Conservation (phyloP, 1,140 invertebrate genomes). For the Araneus ventricosus region DNA sequence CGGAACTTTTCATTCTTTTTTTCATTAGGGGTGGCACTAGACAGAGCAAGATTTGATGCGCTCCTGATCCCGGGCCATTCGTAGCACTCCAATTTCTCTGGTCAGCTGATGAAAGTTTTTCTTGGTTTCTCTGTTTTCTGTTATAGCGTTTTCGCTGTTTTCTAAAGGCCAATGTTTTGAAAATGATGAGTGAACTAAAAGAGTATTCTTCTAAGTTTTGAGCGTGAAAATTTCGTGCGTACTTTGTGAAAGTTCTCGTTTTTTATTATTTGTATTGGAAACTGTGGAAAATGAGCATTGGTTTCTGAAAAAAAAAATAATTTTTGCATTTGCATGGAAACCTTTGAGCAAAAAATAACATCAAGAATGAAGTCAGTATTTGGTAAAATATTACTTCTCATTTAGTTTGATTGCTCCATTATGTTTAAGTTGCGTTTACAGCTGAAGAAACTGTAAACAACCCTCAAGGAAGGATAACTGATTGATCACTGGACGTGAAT, state of each 20-base stretch:
- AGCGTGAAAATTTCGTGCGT: neutral
- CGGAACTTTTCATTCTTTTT: conserved; percentile 15
- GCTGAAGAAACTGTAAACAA: neutral
- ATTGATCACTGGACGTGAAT: neutral
- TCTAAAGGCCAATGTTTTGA: neutral
- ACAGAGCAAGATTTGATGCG: neutral
- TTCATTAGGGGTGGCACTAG: neutral
- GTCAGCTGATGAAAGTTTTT: neutral
- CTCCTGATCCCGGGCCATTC: conserved; percentile 3
- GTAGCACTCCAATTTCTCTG: neutral
- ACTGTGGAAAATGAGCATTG: neutral
- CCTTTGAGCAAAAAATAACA: neutral
- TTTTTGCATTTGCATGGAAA: neutral
- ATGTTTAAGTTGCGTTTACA: neutral
- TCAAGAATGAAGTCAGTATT: neutral
- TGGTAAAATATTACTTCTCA: neutral
- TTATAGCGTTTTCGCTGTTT: neutral
- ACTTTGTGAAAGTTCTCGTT: neutral
- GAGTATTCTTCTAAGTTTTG: neutral
- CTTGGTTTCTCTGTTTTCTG: neutral
- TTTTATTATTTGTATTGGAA: neutral
- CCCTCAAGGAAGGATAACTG: neutral
- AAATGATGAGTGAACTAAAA: neutral
- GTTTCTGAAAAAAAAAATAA: neutral
- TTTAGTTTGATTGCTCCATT: neutral